phyloP scores from a whole-genome alignment of 2,113 vertebrate species.

The Phalacrocorax brasilianus region DNA sequence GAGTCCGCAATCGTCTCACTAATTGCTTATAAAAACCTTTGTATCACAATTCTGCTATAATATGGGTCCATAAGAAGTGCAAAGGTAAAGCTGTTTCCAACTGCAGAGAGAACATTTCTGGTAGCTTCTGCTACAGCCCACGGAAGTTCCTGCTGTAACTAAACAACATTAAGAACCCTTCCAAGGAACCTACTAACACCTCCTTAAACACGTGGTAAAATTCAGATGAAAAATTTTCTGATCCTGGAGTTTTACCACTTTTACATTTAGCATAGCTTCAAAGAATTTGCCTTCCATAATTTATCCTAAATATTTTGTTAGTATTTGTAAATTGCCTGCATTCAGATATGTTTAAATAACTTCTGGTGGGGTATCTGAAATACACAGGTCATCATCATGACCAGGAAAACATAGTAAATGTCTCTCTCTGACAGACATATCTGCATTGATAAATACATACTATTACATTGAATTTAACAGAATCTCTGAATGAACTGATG shows the following conservation, averaged over 20 bases:
- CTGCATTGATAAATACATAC: background rate
- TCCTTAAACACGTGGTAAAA: background rate
- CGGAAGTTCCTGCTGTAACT: background rate
- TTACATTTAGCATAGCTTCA: background rate
- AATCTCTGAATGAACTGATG: background rate
- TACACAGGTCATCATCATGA: background rate
- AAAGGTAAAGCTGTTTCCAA: background rate
- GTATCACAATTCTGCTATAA: background rate
- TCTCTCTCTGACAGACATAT: background rate
- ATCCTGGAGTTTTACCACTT: background rate
- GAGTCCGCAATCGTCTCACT: background rate
- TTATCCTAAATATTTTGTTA: background rate
- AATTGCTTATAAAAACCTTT: background rate
- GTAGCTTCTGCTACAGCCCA: background rate
- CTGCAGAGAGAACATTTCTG: background rate
- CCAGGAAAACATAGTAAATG: background rate
- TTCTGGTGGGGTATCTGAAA: background rate
- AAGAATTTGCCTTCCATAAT: background rate
- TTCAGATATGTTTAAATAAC: background rate
- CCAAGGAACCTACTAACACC: background rate
- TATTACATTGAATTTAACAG: background rate
- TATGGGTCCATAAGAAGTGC: background rate
- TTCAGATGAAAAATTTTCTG: background rate
- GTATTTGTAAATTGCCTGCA: background rate
- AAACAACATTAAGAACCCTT: background rate